Evolutionary conservation across 2,888 invertebrate species (phyloP), one percentile per base, ranked within the genome.

Genomic region (Drosophila meridiana): DNA sequence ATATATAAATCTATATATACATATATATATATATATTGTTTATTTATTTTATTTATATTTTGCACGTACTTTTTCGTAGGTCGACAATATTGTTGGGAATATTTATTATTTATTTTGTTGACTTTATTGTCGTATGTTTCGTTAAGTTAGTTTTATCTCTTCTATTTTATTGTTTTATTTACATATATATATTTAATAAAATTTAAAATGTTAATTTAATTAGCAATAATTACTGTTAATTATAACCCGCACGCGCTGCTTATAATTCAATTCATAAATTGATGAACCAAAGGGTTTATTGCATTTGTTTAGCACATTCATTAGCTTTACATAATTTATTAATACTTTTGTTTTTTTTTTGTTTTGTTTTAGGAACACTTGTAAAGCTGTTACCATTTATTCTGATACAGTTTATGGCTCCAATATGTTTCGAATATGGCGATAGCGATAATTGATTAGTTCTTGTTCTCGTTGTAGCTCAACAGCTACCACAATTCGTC

Each of bases 41-140:
- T 72, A 34, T 43, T 43, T 38, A 57, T 38, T 63, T 64, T 40
- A 38, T 66, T 62, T 55, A 38, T 55, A 47, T 59, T 76, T 55
- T 53, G 57, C 58, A 62, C 61, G 58, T 74, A 55, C 48, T 13
- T 26, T 8, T n/a, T 55, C 48, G 30, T 30, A 4, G 30, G 20
- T 26, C 47, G 20, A 32, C 53, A 8, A 30, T 56, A 47, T 50
- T 65, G 36, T 26, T 48, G 20, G 28, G 47, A 20, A 26, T 53
- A 47, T 55, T 65, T 58, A 43, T 55, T 61, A 56, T 50, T 64
- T 58, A 48, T 20, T 34, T 65, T 8, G 2, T 30, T 69, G 56
- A 32, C 32, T 48, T 56, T 45, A 30, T 34, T 56, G 48, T 48
- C 45, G 53, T 26, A 43, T 45, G 42, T 32, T 32, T 42, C 38